Percentiles rank a stretch among this genome's conserved stretches.
Evolutionary conservation across 2,888 invertebrate genomes (phyloP).

Genomic region (Argyresthia goedartella): DNA sequence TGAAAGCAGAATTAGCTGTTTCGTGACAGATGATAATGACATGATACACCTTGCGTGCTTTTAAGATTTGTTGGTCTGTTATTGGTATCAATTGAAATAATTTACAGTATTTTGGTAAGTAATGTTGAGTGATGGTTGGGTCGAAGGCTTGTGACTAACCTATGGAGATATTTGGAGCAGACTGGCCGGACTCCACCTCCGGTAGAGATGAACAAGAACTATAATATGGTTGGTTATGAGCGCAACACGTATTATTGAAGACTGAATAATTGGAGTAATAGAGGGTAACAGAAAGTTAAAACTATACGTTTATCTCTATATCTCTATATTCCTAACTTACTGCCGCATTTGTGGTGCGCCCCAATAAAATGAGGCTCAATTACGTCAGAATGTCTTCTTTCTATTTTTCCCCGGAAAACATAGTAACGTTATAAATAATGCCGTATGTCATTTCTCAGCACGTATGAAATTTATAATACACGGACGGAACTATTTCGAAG

Average conservation of each 20-base stretch:
- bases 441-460: constrained; percentile 72
- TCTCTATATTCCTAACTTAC: background rate
- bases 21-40: constrained; percentile 38
- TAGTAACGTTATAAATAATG: constrained; percentile 62
- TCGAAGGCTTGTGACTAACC: too few relatives aligned
- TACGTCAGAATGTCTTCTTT: constrained; percentile 66
- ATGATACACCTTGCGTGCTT: constrained; percentile 1
- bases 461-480: constrained; percentile 70
- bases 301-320: too few relatives aligned
- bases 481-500: constrained; percentile 54
- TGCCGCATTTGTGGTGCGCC: constrained; percentile 23
- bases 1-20: constrained; percentile 26
- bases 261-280: too few relatives aligned
- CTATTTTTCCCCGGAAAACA: constrained; percentile 45
- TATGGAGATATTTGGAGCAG: too few relatives aligned
- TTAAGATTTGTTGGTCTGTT: background rate
- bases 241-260: too few relatives aligned
- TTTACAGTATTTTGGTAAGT: background rate
- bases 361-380: constrained; percentile 56
- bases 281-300: too few relatives aligned
- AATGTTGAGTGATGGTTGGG: too few relatives aligned
- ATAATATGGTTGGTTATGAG: too few relatives aligned
- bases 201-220: too few relatives aligned
- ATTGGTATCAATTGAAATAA: background rate
- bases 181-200: too few relatives aligned